Conservation (phyloP, 1,140 invertebrate genomes). For the Drosophila sp. region DNA sequence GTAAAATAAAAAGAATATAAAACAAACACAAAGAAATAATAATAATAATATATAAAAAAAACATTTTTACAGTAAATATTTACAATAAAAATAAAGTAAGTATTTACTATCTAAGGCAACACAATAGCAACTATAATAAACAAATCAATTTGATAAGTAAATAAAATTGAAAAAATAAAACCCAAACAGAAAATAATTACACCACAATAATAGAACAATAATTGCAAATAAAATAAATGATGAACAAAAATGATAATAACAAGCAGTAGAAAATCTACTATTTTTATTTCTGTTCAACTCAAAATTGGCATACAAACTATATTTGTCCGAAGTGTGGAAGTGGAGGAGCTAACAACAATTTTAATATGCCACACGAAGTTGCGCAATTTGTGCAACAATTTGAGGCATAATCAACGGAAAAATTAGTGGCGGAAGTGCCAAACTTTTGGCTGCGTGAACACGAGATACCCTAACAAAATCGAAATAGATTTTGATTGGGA, state of each 20-base stretch:
- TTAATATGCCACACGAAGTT: conserved; percentile 45
- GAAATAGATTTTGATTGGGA: neutral
- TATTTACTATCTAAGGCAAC: neutral
- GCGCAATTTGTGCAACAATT: conserved; percentile 58
- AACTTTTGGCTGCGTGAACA: neutral
- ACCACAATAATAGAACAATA: neutral
- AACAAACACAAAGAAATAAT: neutral
- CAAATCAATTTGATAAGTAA: neutral
- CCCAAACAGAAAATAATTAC: neutral
- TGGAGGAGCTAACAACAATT: conserved; percentile 42
- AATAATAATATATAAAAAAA: neutral
- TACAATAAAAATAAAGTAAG: neutral
- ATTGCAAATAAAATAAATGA: neutral
- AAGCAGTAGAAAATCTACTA: neutral
- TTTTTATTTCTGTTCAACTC: conserved; percentile 3
- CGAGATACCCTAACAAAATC: conserved; percentile 1
- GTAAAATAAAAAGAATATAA: neutral
- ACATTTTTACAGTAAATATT: neutral
- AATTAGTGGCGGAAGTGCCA: conserved; percentile 35
- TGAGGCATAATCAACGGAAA: conserved; percentile 41
- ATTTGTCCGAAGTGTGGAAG: conserved; percentile 52
- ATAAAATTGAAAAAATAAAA: neutral
- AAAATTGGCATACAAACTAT: conserved; percentile 36
- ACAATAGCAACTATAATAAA: conserved; percentile 4
- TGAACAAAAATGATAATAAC: neutral